Base-by-base conservation (phyloP, 1,140 invertebrate species). In the Brachionus asplanchnoidis region DNA sequence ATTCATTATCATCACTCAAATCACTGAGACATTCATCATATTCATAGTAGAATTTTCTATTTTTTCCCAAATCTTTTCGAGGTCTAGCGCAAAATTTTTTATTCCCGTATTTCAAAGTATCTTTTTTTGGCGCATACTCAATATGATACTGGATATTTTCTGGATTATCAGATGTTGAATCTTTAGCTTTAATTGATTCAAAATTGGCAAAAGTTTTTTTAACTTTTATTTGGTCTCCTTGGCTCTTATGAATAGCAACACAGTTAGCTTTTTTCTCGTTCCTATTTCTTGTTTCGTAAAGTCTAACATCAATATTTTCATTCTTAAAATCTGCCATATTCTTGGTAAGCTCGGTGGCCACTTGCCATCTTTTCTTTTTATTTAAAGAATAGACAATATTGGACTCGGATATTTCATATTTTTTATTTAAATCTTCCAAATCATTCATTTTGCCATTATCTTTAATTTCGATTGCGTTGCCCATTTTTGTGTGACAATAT, bases 351-450 rank as follows among this genome's bases (percentile, higher is more conserved):
- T 77, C 73, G 12, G 42, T 20, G 11, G 42, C 73, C 3, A 77
- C 46, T 50, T 77, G 73, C 73, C 73, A 77, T 50, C 73, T 46
- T 77, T 77, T 77, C 46, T 77, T 46, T 77, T 77, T 77, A n/a
- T 77, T 77, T 12, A 77, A 50, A 46, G 73, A 77, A 23, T 77
- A 77, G 3, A 26, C 20, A 3, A 77, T 0, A 77, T 77, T 77
- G 6, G 73, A 23, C 20, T 26, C 17, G 20, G 28, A 12, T 4
- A 77, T 77, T 12, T 77, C 73, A 53, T 77, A 77, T 77, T 77
- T 77, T 23, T 46, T 12, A 50, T 77, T 77, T 1, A 77, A 12
- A 46, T 77, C 73, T 9, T 46, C 73, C 12, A 77, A 46, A 77
- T 46, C 73, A 12, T 77, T 50, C 73, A 77, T 77, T 50, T 9